Conservation (phyloP, 2,113 vertebrate species). For the Prochilodus magdalenae region DNA sequence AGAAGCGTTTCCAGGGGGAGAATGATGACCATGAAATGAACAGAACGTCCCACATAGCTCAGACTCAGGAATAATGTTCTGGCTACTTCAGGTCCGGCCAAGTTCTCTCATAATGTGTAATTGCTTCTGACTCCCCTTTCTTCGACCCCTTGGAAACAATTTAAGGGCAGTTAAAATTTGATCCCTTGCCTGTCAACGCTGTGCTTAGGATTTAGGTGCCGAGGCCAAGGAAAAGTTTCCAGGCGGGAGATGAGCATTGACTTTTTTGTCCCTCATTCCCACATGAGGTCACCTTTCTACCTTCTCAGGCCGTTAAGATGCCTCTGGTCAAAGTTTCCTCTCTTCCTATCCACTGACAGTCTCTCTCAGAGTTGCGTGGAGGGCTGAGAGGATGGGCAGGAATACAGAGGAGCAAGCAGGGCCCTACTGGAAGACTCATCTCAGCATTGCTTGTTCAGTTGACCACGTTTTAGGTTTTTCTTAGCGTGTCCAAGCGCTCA, state of each 20-base stretch:
- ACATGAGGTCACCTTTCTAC: constrained; percentile 16
- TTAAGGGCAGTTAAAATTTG: constrained; percentile 21
- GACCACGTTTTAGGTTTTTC: background rate
- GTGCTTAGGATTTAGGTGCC: background rate
- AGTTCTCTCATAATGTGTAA: constrained; percentile 16
- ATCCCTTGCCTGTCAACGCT: background rate
- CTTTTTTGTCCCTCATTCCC: constrained; percentile 7
- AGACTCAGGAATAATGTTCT: background rate
- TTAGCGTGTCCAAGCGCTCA: background rate
- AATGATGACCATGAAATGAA: background rate
- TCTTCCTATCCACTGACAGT: background rate
- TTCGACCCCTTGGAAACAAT: constrained; percentile 23
- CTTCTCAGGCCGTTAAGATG: constrained; percentile 16
- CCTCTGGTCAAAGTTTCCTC: background rate
- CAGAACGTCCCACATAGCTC: background rate
- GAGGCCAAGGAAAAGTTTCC: constrained; percentile 4
- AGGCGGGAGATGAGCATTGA: background rate
- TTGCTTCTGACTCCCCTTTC: constrained; percentile 29
- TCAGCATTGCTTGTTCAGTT: background rate
- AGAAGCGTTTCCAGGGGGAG: background rate
- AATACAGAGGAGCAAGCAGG: background rate
- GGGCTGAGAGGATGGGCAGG: background rate
- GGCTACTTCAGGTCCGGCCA: background rate
- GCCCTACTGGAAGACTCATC: background rate
- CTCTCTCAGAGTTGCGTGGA: background rate